phyloP scores from a whole-genome alignment of 1,140 invertebrate genomes.

The Pseudomyrmex gracilis region DNA sequence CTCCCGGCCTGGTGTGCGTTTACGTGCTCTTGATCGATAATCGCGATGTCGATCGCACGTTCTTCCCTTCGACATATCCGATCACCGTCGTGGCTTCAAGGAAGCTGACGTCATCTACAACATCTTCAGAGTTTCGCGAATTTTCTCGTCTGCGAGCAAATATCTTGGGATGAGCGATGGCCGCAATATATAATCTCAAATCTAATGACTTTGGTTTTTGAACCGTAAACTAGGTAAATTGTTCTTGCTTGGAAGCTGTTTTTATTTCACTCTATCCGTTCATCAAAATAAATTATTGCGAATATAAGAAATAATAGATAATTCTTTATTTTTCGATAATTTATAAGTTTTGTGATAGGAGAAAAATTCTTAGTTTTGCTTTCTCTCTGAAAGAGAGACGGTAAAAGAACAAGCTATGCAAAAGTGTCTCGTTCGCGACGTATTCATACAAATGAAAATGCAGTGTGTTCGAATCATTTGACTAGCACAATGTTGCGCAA shows the following conservation, averaged over 20 bases:
- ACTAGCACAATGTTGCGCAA: neutral
- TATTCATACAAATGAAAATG: neutral
- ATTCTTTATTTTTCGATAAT: no score
- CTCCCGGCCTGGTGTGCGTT: slow-evolving; percentile 36
- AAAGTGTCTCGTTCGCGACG: neutral
- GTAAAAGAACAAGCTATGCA: no score
- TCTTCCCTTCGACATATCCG: neutral
- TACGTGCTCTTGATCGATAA: slow-evolving; percentile 71
- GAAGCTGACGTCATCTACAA: slow-evolving; percentile 5
- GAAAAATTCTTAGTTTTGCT: no score
- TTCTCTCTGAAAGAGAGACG: no score
- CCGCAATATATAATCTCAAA: neutral
- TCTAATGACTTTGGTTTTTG: no score
- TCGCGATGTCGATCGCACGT: slow-evolving; percentile 56
- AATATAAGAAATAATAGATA: no score
- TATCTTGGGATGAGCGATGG: neutral
- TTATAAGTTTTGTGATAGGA: no score
- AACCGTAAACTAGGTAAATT: no score
- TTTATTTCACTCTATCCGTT: no score
- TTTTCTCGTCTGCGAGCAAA: slow-evolving; percentile 1
- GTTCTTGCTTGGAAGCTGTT: no score
- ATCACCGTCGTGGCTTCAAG: neutral
- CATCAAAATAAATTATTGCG: no score
- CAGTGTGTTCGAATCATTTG: neutral
- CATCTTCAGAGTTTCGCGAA: slow-evolving; percentile 11